Conservation (phyloP, 2,888 invertebrate genomes). For the Lucinisca nassula region DNA sequence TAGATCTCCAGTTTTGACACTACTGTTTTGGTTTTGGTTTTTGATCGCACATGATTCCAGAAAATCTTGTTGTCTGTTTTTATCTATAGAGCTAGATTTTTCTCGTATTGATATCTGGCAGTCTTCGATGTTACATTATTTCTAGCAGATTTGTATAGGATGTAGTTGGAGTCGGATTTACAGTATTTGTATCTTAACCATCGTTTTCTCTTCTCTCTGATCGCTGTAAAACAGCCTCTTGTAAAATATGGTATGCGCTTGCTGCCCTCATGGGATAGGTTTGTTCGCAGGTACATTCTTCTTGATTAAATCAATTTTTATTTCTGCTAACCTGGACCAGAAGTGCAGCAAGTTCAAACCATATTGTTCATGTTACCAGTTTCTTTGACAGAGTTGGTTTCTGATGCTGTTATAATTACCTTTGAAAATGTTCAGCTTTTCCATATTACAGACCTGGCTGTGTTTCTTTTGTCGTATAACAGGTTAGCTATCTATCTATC, state of each 20-base stretch:
- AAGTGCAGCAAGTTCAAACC: background rate
- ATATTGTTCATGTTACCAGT: background rate
- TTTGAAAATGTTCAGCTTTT: background rate
- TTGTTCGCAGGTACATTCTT: background rate
- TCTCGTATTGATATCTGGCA: background rate
- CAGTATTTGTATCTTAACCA: background rate
- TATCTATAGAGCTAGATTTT: background rate
- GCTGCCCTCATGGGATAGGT: background rate
- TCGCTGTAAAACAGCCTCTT: background rate
- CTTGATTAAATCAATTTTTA: background rate
- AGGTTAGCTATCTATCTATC: background rate
- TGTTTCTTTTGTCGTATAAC: background rate
- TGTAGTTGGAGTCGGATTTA: background rate
- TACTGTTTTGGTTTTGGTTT: background rate
- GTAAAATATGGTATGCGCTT: background rate
- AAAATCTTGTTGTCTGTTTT: background rate
- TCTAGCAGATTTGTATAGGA: background rate
- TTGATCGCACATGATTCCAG: constrained; percentile 1
- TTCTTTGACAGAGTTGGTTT: background rate
- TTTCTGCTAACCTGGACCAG: background rate
- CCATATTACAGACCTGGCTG: background rate
- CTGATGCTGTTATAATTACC: background rate
- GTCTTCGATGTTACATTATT: background rate
- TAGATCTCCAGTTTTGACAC: no score
- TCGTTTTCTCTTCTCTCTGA: background rate